Evolutionary conservation across 2,888 invertebrate genomes (phyloP).

Genomic region (Endomychus coccineus): DNA sequence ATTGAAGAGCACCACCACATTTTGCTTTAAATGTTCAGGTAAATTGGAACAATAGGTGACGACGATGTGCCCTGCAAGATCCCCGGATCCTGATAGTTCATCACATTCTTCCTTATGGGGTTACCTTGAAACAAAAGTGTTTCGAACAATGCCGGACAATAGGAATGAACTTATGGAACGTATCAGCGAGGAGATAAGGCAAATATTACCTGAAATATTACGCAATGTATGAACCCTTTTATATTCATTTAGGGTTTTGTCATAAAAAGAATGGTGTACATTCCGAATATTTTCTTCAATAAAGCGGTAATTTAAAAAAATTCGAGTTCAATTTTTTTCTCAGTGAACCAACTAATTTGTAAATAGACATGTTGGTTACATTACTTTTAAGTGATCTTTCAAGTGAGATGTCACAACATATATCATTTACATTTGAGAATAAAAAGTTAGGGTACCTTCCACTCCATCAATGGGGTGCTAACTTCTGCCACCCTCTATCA

Average conservation of each 20-base stretch:
- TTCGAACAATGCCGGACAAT: not conserved
- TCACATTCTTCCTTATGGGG: not conserved
- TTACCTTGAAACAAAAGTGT: not conserved
- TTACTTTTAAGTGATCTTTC: not conserved
- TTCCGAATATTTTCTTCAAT: not conserved
- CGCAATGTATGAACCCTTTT: not conserved
- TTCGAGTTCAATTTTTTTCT: too few species aligned
- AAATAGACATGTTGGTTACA: too few species aligned
- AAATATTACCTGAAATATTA: not conserved
- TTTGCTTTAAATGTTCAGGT: not conserved
- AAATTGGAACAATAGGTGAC: not conserved
- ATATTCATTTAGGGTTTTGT: not conserved
- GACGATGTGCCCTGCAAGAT: too few species aligned
- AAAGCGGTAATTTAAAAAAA: not conserved
- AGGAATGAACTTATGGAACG: not conserved
- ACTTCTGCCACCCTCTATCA: too few species aligned
- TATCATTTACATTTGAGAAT: not conserved
- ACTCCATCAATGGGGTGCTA: too few species aligned
- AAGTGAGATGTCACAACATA: not conserved
- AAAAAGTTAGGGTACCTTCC: too few species aligned
- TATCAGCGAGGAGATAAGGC: not conserved
- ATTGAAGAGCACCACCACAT: constrained; percentile 7
- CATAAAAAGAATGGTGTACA: not conserved
- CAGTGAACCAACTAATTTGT: too few species aligned
- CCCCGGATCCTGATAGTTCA: not conserved